Conservation (phyloP, 2,797 vertebrate genomes). For the Hozukius guyotensis region DNA sequence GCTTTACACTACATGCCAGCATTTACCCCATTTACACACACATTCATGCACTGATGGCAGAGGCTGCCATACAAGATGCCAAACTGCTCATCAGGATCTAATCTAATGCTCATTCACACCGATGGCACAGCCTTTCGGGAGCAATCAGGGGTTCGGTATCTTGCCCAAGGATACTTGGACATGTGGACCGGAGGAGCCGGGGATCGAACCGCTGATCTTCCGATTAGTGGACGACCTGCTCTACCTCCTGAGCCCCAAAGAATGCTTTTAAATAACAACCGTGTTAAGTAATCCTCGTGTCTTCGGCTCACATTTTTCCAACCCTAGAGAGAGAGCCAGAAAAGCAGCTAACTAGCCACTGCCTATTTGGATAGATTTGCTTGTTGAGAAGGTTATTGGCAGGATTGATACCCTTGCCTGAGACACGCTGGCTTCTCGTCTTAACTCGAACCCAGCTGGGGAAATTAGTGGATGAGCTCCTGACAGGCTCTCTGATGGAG, state of each 20-base stretch:
- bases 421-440: conserved; percentile 26
- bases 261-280: neutral
- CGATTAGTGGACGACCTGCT: neutral
- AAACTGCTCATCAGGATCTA: neutral
- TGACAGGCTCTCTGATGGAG: conserved; percentile 71
- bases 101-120: neutral
- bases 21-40: neutral
- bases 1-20: neutral
- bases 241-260: neutral
- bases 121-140: neutral
- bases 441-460: conserved; percentile 40
- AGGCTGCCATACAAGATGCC: neutral
- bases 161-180: neutral
- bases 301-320: neutral
- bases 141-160: neutral
- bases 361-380: neutral
- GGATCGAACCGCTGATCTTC: neutral
- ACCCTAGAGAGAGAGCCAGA: neutral
- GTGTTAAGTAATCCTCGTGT: neutral
- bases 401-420: neutral
- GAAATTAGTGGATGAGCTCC: conserved; percentile 75
- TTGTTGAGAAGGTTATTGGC: conserved; percentile 23
- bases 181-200: neutral
- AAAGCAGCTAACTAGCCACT: neutral
- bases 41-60: neutral